Conservation (phyloP, 2,113 vertebrate genomes). For the Chelonoidis abingdonii region DNA sequence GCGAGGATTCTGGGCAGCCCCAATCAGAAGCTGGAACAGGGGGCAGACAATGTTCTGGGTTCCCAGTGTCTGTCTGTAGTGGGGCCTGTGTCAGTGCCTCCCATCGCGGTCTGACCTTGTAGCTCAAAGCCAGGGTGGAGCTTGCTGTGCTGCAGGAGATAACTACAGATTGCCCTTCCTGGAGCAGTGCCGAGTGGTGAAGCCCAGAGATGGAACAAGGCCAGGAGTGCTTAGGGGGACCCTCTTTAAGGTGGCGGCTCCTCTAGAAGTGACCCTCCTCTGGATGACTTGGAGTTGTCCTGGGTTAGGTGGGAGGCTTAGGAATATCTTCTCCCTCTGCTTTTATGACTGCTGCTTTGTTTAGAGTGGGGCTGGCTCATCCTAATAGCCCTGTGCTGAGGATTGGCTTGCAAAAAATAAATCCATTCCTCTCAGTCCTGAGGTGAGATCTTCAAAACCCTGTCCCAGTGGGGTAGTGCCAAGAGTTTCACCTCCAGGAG, state of each 20-base stretch:
- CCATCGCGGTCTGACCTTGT: too few species aligned
- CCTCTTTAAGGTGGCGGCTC: rapidly evolving
- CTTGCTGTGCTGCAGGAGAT: too few species aligned
- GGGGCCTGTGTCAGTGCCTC: too few species aligned
- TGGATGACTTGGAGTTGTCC: neutral
- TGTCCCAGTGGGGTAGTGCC: constrained; percentile 32
- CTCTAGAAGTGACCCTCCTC: neutral
- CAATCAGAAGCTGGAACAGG: too few species aligned
- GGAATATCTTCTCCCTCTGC: neutral
- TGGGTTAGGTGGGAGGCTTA: neutral
- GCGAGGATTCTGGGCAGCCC: neutral
- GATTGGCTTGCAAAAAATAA: constrained; percentile 46
- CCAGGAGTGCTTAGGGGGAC: neutral
- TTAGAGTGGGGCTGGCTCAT: neutral
- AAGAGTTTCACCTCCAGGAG: neutral
- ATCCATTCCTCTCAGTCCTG: constrained; percentile 69
- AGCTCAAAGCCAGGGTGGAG: too few species aligned
- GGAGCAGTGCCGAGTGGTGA: too few species aligned
- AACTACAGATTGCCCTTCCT: too few species aligned
- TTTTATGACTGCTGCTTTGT: constrained; percentile 47
- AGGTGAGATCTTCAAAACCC: constrained; percentile 44
- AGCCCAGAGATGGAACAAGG: too few species aligned
- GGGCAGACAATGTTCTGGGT: too few species aligned
- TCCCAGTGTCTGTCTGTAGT: too few species aligned
- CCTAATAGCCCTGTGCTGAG: neutral